Evolutionary conservation across 2,888 invertebrate genomes (phyloP), one percentile per base, ranked within the genome.

Genomic region (Ellobium chinense): DNA sequence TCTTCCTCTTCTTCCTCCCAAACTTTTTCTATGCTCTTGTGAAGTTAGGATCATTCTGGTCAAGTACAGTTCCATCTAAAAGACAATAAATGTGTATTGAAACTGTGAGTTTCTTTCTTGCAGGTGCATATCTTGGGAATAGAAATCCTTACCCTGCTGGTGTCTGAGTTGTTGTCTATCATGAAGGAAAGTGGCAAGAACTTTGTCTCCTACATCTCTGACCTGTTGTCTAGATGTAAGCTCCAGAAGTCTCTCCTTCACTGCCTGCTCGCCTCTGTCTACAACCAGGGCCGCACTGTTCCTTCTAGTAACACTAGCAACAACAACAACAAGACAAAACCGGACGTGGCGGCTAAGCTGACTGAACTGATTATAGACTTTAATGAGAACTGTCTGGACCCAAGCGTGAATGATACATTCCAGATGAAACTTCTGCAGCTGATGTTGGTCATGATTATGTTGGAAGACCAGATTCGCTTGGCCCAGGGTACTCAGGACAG

Each of bases 201-300:
- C 1, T 95, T 97, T 89, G 95, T 96, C 18, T 95, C 95, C 87
- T 97, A 96, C 91, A 95, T 96, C 83, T 95, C 95, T 21, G 96
- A 96, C 92, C 93, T 93, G 86, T 93, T 97, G 89, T 84, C 85
- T 5, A 95, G 96, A 84, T 96, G 96, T 89, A 97, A 97, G 93
- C 94, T 97, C 69, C 97, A 97, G 92, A 97, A 97, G 91, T 95
- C 96, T 34, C 94, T 96, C 68, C 94, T 97, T 70, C 97, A 97
- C 91, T 96, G 96, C 90, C 93, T 97, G 29, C 94, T 97, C 72
- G 96, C 97, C 2, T 96, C 96, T 27, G 96, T 97, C 1, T 94
- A 95, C 88, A 95, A 94, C 80, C 75, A 75, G 62, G 80, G 80
- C 7, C 70, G 66, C 60, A 63, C 4, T 18, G 46, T 7, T n/a